A percentile compares a stretch with the other conserved stretches of the same genome.
Evolutionary conservation across 2,797 vertebrate genomes (phyloP).

Genomic region (Enteromius paludinosus): DNA sequence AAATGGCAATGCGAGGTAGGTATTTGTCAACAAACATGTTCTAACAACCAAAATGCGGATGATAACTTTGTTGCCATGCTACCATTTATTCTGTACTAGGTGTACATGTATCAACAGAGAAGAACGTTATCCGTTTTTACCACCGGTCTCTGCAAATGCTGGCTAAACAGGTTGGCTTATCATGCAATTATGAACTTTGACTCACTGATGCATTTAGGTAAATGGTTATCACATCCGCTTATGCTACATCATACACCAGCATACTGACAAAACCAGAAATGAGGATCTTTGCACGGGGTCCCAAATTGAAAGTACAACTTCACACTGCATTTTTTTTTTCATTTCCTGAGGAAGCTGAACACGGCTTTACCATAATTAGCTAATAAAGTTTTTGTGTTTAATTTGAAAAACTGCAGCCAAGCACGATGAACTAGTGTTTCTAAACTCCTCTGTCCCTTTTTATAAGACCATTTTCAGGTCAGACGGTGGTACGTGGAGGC

Average conservation of each 20-base stretch:
- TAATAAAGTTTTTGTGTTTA: not conserved
- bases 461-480: constrained; percentile 7
- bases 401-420: not conserved
- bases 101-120: not conserved
- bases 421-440: not conserved
- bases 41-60: not conserved
- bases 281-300: not conserved
- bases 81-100: not conserved
- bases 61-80: not conserved
- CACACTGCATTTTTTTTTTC: not conserved
- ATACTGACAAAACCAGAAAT: not conserved
- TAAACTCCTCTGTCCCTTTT: constrained; percentile 3
- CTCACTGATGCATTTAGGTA: not conserved
- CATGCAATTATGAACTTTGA: not conserved
- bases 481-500: not conserved
- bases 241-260: not conserved
- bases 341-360: not conserved
- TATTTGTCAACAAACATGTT: constrained; percentile 8
- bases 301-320: not conserved
- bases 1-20: not conserved
- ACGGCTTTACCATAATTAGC: not conserved
- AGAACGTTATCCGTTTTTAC: not conserved
- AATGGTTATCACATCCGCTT: not conserved
- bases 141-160: not conserved
- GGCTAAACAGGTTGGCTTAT: constrained; percentile 8